These are phyloP conservation scores for Caiman crocodilus DNA, from an alignment of 2,797 vertebrate genomes.

Conservation along the genomic window DNA sequence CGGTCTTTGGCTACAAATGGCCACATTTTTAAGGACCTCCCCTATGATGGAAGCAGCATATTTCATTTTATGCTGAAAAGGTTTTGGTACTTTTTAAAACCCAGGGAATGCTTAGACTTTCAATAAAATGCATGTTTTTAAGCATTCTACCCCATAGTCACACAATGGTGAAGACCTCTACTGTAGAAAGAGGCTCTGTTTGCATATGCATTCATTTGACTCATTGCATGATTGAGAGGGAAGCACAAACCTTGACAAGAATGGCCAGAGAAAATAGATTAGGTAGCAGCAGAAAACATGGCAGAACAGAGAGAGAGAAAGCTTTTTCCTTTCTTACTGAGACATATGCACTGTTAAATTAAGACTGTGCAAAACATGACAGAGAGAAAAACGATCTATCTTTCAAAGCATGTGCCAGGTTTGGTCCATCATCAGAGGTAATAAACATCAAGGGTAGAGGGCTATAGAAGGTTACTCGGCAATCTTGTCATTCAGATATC, in stretches of 20 bases:
- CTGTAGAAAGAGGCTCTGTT: background rate
- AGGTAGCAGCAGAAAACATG: background rate
- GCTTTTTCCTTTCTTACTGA: background rate
- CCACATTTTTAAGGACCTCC: background rate
- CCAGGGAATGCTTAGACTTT: background rate
- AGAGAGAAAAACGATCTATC: slow-evolving; percentile 21
- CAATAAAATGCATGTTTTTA: background rate
- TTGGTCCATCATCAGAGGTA: background rate
- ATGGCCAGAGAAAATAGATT: slow-evolving; percentile 36
- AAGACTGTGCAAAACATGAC: slow-evolving; percentile 5
- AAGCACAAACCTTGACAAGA: background rate
- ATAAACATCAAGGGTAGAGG: background rate
- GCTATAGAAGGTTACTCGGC: background rate
- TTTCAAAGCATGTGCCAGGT: background rate
- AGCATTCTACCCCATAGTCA: background rate
- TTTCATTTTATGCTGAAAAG: background rate
- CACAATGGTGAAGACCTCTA: fast-evolving
- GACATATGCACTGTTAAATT: slow-evolving; percentile 10
- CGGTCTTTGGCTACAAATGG: fast-evolving
- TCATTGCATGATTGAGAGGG: background rate
- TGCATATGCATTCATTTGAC: background rate
- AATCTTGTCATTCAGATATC: background rate
- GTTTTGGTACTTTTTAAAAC: fast-evolving
- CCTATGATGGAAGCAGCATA: background rate
- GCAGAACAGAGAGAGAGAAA: background rate